phyloP scores from a whole-genome alignment of 2,797 vertebrate species.

The Scyliorhinus canicula region DNA sequence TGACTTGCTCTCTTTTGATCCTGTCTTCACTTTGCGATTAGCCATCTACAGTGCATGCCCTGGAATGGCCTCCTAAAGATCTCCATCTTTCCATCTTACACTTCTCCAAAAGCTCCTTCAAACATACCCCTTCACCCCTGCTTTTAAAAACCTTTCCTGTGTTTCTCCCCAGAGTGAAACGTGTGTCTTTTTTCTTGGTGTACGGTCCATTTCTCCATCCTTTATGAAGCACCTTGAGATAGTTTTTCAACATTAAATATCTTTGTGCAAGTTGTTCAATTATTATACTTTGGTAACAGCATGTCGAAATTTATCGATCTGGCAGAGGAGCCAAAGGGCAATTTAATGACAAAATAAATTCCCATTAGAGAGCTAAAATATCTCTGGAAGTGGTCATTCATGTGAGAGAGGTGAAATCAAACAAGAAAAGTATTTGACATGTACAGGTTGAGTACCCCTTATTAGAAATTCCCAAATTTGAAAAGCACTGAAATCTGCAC shows the following conservation, averaged over 20 bases:
- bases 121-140: not conserved
- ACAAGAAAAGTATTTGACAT: not conserved
- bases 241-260: not conserved
- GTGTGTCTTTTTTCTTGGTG: not conserved
- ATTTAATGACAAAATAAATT: not conserved
- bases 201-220: not conserved
- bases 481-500: too few species aligned
- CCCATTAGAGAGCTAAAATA: not conserved
- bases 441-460: too few species aligned
- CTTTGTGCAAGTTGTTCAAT: not conserved
- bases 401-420: not conserved
- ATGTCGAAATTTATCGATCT: not conserved
- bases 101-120: not conserved
- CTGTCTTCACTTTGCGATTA: not conserved
- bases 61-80: not conserved
- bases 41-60: not conserved
- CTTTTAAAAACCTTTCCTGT: too few species aligned
- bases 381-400: not conserved
- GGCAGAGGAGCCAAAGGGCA: too few species aligned
- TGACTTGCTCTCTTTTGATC: not conserved
- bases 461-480: too few species aligned
- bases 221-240: not conserved
- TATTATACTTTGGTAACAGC: not conserved
- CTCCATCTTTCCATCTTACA: not conserved
- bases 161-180: too few species aligned